Evolutionary conservation across 2,113 vertebrate species (phyloP), one percentile per base, ranked within the genome.

Genomic region (Indicator maculatus): DNA sequence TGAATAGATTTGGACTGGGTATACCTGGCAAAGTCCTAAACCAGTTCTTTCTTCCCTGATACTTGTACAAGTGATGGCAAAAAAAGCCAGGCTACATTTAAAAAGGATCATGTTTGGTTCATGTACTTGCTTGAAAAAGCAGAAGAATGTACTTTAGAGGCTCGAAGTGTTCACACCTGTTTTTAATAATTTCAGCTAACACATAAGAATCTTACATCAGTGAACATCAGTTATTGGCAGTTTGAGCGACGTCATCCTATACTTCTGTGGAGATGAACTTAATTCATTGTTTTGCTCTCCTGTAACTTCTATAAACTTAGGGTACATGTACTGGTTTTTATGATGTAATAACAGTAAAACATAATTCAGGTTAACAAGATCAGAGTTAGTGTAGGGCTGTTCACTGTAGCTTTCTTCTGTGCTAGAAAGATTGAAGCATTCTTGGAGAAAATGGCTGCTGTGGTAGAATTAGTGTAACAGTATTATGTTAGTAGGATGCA

Each of bases 221-320:
- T 78, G 17, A 86, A 64, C 8, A 38, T 45, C 14, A 86, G 21
- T 55, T 81, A 58, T 21, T 75, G 70, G 26, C 53, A 52, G 6
- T 81, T 94, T 71, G 30, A 80, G 41, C 85, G 74, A 45, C 28
- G 82, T 18, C n/a, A 36, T 94, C 58, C 24, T 56, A 21, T 74
- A 75, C 33, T 38, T 72, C 16, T 41, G 18, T 47, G 21, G 19
- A 75, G 12, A 16, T 83, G 45, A 71, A 77, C 8, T 60, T 50
- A 9, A 21, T 69, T 83, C 13, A 5, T 77, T 38, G 41, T 81
- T 92, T 80, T 56, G 23, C 77, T 84, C 28, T 84, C 21, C 47
- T 3, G 2, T 52, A n/a, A 41, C 58, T 74, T 74, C 17, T 74
- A 0, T 67, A 69, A 71, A 75, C 0, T 2, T 71, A 14, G 4